Percentiles rank a stretch among this genome's conserved stretches.
Evolutionary conservation across 1,140 invertebrate genomes (phyloP).

Genomic region (Argopecten irradians): DNA sequence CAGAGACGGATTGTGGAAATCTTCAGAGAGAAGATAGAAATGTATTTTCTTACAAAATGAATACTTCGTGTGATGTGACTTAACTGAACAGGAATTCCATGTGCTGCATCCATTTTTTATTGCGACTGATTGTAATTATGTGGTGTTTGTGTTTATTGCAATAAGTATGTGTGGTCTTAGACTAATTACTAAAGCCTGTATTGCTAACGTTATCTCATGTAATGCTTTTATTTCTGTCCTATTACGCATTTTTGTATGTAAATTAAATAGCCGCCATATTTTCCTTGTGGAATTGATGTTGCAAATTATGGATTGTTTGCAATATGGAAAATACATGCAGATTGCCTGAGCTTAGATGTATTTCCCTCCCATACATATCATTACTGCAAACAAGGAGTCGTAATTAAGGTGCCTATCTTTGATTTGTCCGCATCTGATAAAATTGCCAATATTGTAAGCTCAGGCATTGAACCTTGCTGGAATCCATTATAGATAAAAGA

Average conservation of each 20-base stretch:
- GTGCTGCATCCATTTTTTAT: not conserved
- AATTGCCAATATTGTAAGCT: slow-evolving; percentile 29
- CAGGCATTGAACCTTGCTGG: slow-evolving; percentile 19
- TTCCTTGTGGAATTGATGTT: not conserved
- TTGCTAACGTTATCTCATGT: not conserved
- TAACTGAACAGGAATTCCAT: not conserved
- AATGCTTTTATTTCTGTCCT: not conserved
- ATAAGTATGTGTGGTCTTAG: not conserved
- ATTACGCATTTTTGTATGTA: slow-evolving; percentile 26
- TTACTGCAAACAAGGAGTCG: slow-evolving; percentile 22
- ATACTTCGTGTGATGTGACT: not conserved
- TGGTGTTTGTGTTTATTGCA: not conserved
- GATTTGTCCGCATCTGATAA: slow-evolving; percentile 28
- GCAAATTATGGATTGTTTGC: slow-evolving; percentile 26
- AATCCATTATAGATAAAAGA: slow-evolving; percentile 34
- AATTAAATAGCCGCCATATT: slow-evolving; percentile 12
- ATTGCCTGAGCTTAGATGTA: slow-evolving; percentile 25
- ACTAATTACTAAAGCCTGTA: slow-evolving; percentile 11
- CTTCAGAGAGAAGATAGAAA: slow-evolving; percentile 14
- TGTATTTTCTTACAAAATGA: slow-evolving; percentile 23
- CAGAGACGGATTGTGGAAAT: not conserved
- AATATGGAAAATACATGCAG: slow-evolving; percentile 29
- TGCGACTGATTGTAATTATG: not conserved
- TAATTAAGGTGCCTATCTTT: slow-evolving; percentile 32
- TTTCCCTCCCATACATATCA: slow-evolving; percentile 28